These are phyloP conservation scores for Apistogramma diplotaenia DNA, from an alignment of 2,113 vertebrate species.

Conservation along the genomic window DNA sequence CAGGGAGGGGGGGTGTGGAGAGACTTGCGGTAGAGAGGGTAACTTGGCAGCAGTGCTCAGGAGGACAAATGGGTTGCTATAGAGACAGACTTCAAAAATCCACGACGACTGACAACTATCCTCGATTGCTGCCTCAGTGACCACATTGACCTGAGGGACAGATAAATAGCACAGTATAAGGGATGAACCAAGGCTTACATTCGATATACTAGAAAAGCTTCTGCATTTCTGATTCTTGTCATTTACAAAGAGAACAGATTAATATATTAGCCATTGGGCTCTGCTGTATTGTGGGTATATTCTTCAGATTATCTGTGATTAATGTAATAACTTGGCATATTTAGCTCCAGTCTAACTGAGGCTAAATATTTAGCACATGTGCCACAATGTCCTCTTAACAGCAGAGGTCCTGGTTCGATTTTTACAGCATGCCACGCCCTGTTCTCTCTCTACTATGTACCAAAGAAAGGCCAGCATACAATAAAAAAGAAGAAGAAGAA, in stretches of 20 bases:
- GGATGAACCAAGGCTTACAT: background rate
- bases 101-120: conserved; percentile 41
- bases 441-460: background rate
- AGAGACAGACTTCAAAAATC: conserved; percentile 59
- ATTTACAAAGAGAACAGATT: background rate
- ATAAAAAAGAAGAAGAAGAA: no score
- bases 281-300: background rate
- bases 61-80: conserved; percentile 57
- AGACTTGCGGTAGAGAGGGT: conserved; percentile 24
- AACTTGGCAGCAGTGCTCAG: conserved; percentile 26
- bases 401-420: background rate
- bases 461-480: background rate
- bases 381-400: background rate
- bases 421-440: background rate
- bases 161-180: background rate
- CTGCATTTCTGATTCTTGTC: background rate
- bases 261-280: background rate
- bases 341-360: background rate
- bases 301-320: background rate
- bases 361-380: background rate
- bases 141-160: conserved; percentile 65
- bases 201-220: background rate
- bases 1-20: conserved; percentile 31
- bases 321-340: background rate
- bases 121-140: conserved; percentile 40